Percentiles rank a stretch among this genome's conserved stretches.
phyloP scores from a whole-genome alignment of 2,113 vertebrate genomes.

The Bubo bubo region DNA sequence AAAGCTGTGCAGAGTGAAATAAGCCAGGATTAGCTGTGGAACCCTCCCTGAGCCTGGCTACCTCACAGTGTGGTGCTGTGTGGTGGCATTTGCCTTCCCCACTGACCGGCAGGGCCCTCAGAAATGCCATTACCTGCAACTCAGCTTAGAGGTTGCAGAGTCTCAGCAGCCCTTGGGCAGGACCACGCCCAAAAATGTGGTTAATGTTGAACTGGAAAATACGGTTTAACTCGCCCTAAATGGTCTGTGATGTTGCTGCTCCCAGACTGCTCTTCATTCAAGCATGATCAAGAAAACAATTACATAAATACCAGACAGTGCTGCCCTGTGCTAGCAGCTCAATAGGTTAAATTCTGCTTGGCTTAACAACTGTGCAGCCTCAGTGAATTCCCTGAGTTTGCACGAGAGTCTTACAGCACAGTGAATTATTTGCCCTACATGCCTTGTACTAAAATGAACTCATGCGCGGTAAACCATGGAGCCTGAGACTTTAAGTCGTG shows the following conservation, averaged over 20 bases:
- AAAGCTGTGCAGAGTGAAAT: background rate
- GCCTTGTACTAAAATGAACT: background rate
- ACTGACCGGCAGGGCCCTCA: accelerated
- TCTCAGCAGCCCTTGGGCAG: background rate
- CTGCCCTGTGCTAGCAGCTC: background rate
- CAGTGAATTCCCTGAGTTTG: background rate
- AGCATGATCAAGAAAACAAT: slow-evolving; percentile 23
- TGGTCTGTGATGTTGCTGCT: background rate
- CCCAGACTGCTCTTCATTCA: background rate
- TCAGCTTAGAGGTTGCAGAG: background rate
- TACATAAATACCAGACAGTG: background rate
- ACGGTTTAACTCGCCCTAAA: background rate
- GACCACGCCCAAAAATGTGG: background rate
- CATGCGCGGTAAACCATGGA: background rate
- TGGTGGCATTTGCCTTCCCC: background rate
- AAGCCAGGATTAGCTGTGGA: background rate
- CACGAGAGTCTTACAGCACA: background rate
- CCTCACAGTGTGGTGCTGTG: accelerated
- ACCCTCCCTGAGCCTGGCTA: background rate
- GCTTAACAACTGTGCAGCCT: background rate
- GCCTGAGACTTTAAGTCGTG: background rate
- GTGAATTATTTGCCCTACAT: background rate
- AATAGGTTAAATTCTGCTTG: slow-evolving; percentile 38
- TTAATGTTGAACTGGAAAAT: background rate
- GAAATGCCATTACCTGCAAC: background rate